phyloP scores from a whole-genome alignment of 1,140 invertebrate species.

The Lepidurus arcticus region DNA sequence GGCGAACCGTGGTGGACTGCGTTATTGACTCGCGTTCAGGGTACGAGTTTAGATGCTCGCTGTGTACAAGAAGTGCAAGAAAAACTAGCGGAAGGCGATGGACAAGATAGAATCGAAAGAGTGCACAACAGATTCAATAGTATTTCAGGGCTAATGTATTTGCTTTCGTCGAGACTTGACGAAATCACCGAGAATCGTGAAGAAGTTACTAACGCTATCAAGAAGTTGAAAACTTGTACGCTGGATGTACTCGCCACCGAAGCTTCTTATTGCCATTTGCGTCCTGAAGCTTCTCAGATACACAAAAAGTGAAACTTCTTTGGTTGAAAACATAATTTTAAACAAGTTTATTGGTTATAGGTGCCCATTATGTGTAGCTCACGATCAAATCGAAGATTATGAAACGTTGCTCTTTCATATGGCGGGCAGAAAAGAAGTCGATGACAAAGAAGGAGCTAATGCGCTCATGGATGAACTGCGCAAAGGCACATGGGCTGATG shows the following conservation, averaged over 20 bases:
- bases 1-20: slow-evolving; percentile 44
- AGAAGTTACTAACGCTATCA: slow-evolving; percentile 43
- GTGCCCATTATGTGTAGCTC: slow-evolving; percentile 51
- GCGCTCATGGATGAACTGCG: slow-evolving; percentile 43
- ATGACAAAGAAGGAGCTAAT: slow-evolving; percentile 38
- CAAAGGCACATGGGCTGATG: slow-evolving; percentile 52
- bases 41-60: slow-evolving; percentile 40
- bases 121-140: slow-evolving; percentile 42
- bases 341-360: slow-evolving; percentile 35
- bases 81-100: slow-evolving; percentile 43
- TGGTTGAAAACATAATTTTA: background rate
- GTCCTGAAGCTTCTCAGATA: slow-evolving; percentile 41
- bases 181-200: slow-evolving; percentile 45
- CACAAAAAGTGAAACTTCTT: background rate
- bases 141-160: slow-evolving; percentile 44
- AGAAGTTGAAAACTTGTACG: slow-evolving; percentile 42
- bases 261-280: slow-evolving; percentile 62
- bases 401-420: slow-evolving; percentile 52
- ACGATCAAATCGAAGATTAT: slow-evolving; percentile 50
- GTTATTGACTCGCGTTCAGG: slow-evolving; percentile 39
- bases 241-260: slow-evolving; percentile 48
- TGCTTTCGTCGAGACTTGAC: slow-evolving; percentile 47
- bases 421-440: slow-evolving; percentile 39
- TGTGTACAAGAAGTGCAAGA: slow-evolving; percentile 47
- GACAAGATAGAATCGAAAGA: slow-evolving; percentile 23